These are phyloP conservation scores for Pristionchus mayeri DNA, from an alignment of 2,888 invertebrate species.

Conservation along the genomic window DNA sequence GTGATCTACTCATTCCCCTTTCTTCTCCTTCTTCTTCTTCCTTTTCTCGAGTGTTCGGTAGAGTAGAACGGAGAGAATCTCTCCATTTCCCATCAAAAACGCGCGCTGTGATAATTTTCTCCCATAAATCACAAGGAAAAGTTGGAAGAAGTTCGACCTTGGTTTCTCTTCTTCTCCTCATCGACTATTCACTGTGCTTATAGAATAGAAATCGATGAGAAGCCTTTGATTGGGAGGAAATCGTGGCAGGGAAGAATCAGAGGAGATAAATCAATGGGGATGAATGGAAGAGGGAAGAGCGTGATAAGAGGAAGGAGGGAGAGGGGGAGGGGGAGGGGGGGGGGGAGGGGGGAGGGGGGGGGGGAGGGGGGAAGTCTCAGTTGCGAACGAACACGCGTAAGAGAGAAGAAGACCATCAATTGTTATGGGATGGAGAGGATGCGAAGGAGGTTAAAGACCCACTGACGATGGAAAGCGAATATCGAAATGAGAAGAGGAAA, in stretches of 20 bases:
- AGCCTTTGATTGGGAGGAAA: not conserved
- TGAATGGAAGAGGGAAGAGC: constrained; percentile 1
- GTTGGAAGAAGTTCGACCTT: constrained; percentile 41
- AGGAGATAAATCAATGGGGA: constrained; percentile 36
- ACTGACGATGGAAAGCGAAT: not conserved
- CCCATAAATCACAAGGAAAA: constrained; percentile 33
- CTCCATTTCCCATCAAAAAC: not conserved
- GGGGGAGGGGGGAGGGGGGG: not conserved
- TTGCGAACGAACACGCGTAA: not conserved
- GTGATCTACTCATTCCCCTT: not conserved
- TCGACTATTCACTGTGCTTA: not conserved
- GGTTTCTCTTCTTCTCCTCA: constrained; percentile 20
- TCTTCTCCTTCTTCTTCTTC: not conserved
- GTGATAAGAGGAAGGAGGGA: not conserved
- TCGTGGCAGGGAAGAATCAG: not conserved
- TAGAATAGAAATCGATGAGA: constrained; percentile 14
- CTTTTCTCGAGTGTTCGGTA: not conserved
- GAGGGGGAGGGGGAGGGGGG: not conserved
- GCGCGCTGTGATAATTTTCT: constrained; percentile 16
- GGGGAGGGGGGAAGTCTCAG: not conserved
- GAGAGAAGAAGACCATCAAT: not conserved
- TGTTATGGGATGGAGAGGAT: not conserved
- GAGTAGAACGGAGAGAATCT: not conserved
- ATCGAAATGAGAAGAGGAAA: not conserved
- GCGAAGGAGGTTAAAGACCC: constrained; percentile 3